These are phyloP conservation scores for Machimus rusticus DNA, from an alignment of 2,888 invertebrate species.

Conservation along the genomic window DNA sequence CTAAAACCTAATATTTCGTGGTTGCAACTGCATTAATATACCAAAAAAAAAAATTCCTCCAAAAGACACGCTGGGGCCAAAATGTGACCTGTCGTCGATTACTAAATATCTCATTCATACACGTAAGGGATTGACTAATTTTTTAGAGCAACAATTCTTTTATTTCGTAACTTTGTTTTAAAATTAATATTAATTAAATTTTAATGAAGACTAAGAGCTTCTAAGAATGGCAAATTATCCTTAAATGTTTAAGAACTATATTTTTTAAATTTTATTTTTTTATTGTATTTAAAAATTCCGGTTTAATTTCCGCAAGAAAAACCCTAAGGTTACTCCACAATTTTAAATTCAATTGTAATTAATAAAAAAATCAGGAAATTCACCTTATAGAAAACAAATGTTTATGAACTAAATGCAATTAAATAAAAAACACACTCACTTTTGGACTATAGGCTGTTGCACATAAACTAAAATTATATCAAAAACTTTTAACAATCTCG, in stretches of 20 bases:
- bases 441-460: neutral
- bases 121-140: neutral
- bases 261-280: neutral
- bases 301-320: neutral
- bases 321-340: neutral
- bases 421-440: neutral
- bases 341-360: neutral
- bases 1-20: neutral
- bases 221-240: neutral
- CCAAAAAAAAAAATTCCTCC: neutral
- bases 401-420: neutral
- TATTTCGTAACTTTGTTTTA: neutral
- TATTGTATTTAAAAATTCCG: neutral
- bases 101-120: neutral
- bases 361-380: neutral
- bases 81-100: neutral
- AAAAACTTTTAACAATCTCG: neutral
- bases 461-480: neutral
- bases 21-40: neutral
- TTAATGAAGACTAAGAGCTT: neutral
- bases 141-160: neutral
- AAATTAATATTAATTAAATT: neutral
- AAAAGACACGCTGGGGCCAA: neutral
- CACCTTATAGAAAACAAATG: neutral
- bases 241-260: neutral